Conservation (phyloP, 2,797 vertebrate species). For the Scolopax rusticola region DNA sequence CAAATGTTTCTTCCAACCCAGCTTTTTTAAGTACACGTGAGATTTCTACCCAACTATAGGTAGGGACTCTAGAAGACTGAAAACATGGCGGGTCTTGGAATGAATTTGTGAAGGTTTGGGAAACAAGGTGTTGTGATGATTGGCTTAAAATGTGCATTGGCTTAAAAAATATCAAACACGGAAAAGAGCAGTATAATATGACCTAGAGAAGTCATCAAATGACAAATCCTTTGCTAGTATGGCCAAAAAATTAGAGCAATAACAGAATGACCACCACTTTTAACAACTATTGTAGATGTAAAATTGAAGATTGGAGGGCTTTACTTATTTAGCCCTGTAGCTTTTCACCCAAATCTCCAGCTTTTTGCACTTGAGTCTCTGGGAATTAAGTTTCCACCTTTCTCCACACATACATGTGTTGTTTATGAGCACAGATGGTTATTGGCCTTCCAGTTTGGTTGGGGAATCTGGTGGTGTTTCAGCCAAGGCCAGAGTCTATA, state of each 20-base stretch:
- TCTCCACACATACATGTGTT: background rate
- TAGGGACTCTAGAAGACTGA: background rate
- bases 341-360: background rate
- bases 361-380: background rate
- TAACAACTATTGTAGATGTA: background rate
- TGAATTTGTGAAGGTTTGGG: background rate
- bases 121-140: background rate
- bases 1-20: background rate
- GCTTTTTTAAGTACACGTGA: background rate
- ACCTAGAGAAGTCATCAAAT: background rate
- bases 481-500: background rate
- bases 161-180: background rate
- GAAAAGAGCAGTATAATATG: background rate
- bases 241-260: background rate
- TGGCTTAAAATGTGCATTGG: background rate
- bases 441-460: background rate
- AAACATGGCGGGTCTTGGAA: background rate
- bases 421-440: background rate
- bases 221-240: background rate
- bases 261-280: background rate
- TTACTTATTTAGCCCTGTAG: background rate
- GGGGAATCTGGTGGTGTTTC: background rate
- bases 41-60: background rate
- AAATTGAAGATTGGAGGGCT: background rate
- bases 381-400: background rate